These are phyloP conservation scores for Myotis davidii DNA, from an alignment of 2,113 vertebrate species.

Conservation along the genomic window DNA sequence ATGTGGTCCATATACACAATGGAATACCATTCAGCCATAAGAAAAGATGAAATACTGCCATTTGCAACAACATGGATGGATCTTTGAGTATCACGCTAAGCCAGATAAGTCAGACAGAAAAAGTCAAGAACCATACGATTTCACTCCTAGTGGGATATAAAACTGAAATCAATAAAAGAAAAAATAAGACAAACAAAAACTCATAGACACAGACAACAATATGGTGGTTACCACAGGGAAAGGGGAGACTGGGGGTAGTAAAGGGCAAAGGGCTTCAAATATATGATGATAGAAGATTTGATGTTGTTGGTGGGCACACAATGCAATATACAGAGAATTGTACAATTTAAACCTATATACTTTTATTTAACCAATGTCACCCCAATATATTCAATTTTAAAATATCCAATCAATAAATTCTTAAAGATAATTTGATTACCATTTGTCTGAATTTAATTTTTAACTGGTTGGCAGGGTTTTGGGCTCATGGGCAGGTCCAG, in stretches of 20 bases:
- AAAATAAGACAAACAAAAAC: not conserved
- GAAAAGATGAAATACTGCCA: not conserved
- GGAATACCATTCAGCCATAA: not conserved
- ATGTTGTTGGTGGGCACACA: not conserved
- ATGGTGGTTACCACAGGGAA: not conserved
- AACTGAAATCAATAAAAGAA: not conserved
- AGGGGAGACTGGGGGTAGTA: not conserved
- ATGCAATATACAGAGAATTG: not conserved
- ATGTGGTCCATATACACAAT: not conserved
- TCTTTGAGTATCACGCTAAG: not conserved
- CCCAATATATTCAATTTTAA: not conserved
- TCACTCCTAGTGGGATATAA: not conserved
- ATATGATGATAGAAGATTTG: not conserved
- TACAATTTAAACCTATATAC: not conserved
- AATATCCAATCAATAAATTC: not conserved
- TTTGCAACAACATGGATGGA: not conserved
- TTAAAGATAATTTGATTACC: not conserved
- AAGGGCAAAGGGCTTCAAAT: not conserved
- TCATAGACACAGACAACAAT: not conserved
- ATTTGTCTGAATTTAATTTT: constrained; percentile 8
- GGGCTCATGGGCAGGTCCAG: not conserved
- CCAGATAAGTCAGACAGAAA: not conserved
- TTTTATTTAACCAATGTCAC: not conserved
- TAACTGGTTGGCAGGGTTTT: not conserved
- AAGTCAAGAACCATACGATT: not conserved